Percentiles rank a stretch among this genome's conserved stretches.
phyloP scores from a whole-genome alignment of 2,113 vertebrate species.

The Anguilla japonica region DNA sequence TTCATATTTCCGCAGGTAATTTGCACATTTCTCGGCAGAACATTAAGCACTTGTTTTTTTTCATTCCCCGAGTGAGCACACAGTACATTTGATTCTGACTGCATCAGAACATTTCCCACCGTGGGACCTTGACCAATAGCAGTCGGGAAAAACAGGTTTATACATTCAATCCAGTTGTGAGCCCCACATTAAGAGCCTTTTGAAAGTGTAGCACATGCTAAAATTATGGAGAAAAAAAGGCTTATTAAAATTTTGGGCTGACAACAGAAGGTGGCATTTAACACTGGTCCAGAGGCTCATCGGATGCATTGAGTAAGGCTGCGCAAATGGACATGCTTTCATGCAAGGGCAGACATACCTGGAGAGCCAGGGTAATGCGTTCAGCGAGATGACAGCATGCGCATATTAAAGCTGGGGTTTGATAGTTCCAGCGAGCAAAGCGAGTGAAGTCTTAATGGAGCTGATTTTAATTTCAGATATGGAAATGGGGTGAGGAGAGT shows the following conservation, averaged over 20 bases:
- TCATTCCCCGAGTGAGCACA: background rate
- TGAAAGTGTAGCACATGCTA: background rate
- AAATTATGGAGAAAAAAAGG: background rate
- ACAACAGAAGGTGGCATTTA: background rate
- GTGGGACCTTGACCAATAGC: background rate
- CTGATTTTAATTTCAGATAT: constrained; percentile 11
- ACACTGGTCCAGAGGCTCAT: background rate
- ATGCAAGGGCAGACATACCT: background rate
- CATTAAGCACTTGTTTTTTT: background rate
- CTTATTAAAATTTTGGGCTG: background rate
- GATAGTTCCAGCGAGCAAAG: background rate
- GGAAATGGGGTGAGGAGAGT: background rate
- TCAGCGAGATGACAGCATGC: background rate
- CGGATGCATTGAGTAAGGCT: background rate
- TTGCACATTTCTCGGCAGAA: background rate
- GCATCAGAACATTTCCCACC: background rate
- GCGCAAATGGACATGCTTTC: background rate
- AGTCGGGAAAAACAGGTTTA: background rate
- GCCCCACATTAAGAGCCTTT: background rate
- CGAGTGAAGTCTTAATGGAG: background rate
- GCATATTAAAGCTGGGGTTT: constrained; percentile 1
- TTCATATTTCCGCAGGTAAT: background rate
- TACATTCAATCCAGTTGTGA: background rate
- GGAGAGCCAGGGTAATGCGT: background rate
- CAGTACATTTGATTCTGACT: background rate